phyloP scores from a whole-genome alignment of 2,888 invertebrate species.

The Euclidia mi region DNA sequence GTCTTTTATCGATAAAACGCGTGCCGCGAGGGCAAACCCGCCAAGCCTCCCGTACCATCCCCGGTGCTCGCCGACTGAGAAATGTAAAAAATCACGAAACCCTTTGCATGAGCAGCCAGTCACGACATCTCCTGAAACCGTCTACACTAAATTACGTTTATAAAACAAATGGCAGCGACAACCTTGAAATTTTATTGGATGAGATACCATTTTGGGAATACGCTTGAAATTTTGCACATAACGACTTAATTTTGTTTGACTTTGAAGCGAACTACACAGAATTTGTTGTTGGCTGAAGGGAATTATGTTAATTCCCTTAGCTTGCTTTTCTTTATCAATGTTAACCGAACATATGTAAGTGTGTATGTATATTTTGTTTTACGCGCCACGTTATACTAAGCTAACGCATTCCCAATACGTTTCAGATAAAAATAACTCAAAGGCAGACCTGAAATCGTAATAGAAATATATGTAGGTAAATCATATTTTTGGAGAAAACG shows the following conservation, averaged over 20 bases:
- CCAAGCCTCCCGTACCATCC: constrained; percentile 56
- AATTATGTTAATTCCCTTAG: no score
- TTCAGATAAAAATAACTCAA: no score
- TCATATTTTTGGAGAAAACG: no score
- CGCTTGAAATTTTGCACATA: neutral
- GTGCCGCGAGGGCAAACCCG: constrained; percentile 60
- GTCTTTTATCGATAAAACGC: constrained; percentile 76
- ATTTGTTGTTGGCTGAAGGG: no score
- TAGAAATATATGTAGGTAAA: no score
- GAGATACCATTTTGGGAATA: constrained; percentile 9
- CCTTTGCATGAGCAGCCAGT: constrained; percentile 61
- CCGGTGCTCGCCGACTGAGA: constrained; percentile 73
- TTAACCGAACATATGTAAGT: no score
- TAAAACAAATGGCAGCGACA: constrained; percentile 36
- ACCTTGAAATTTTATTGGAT: constrained; percentile 41
- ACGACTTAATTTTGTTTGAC: constrained; percentile 12
- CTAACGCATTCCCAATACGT: no score
- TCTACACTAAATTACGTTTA: constrained; percentile 56
- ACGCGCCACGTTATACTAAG: no score
- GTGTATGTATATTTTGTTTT: no score
- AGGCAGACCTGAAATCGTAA: no score
- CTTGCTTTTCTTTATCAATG: no score
- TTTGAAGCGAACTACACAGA: neutral
- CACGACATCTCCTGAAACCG: constrained; percentile 61
- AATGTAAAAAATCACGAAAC: constrained; percentile 77